Evolutionary conservation across 2,888 invertebrate species (phyloP).

Genomic region (Electrophaes corylata): DNA sequence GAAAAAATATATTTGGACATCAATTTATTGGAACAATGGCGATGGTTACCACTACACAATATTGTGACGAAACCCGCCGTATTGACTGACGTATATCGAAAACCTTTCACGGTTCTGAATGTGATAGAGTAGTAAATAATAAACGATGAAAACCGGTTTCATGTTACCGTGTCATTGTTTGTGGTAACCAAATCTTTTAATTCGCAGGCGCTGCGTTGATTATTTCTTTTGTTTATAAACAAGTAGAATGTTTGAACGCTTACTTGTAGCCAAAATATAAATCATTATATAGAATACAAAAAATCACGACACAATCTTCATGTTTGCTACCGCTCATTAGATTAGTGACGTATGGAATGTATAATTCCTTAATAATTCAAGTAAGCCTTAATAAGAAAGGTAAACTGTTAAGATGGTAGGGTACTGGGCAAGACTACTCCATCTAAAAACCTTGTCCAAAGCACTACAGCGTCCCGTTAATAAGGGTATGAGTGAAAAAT

Average conservation of each 20-base stretch:
- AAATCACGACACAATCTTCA: too few species aligned
- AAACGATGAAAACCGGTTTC: constrained; percentile 1
- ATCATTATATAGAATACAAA: too few species aligned
- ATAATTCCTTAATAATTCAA: too few species aligned
- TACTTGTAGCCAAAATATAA: too few species aligned
- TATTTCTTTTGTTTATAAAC: not conserved
- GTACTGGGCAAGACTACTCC: too few species aligned
- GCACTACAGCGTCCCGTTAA: too few species aligned
- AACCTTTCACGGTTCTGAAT: constrained; percentile 21
- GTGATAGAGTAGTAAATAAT: constrained; percentile 18
- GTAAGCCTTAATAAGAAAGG: too few species aligned
- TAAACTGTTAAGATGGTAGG: too few species aligned
- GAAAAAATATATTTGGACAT: constrained; percentile 19
- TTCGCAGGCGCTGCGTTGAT: not conserved
- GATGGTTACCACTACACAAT: constrained; percentile 14
- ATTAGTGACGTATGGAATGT: too few species aligned
- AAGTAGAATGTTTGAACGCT: not conserved
- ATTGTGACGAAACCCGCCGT: constrained; percentile 10
- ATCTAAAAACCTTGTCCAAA: too few species aligned
- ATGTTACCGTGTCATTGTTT: not conserved
- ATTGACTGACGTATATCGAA: constrained; percentile 24
- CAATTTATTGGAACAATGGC: constrained; percentile 18
- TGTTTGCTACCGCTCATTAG: too few species aligned
- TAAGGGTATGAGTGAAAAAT: too few species aligned
- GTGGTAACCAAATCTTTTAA: not conserved